A percentile compares a stretch with the other conserved stretches of the same genome.
Conservation (phyloP, 2,888 invertebrate genomes). For the Agelastica alni region DNA sequence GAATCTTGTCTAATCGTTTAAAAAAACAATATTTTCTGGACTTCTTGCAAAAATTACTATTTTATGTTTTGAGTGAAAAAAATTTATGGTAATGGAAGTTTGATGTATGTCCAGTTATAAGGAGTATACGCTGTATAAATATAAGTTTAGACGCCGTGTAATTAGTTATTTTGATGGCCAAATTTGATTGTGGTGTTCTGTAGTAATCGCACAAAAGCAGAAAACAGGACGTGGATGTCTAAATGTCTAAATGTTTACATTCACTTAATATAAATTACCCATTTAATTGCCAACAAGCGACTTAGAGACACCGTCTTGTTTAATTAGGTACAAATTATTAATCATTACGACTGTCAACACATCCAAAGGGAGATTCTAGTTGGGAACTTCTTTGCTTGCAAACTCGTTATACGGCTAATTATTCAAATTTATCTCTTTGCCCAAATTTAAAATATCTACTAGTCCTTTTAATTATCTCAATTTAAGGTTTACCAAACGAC, state of each 20-base stretch:
- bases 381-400: conserved; percentile 27
- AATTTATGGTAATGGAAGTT: too few relatives aligned
- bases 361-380: conserved; percentile 31
- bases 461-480: conserved; percentile 21
- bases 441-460: conserved; percentile 24
- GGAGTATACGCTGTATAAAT: too few relatives aligned
- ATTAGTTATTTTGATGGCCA: conserved; percentile 1
- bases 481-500: conserved; percentile 13
- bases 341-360: conserved; percentile 40
- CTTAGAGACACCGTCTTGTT: conserved; percentile 39
- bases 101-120: too few relatives aligned
- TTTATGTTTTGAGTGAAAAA: too few relatives aligned
- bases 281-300: conserved; percentile 33
- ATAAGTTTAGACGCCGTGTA: too few relatives aligned
- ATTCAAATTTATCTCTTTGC: conserved; percentile 30
- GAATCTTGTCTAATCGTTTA: too few relatives aligned
- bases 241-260: conserved; percentile 32
- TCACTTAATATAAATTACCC: conserved; percentile 34
- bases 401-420: conserved; percentile 29
- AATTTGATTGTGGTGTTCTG: neutral
- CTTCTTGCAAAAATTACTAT: too few relatives aligned
- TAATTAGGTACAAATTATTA: conserved; percentile 44
- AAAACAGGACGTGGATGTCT: conserved; percentile 27
- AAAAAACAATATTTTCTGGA: too few relatives aligned
- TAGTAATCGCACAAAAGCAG: conserved; percentile 14